Conservation (phyloP, 2,113 vertebrate species). For the Zosterops borbonicus region DNA sequence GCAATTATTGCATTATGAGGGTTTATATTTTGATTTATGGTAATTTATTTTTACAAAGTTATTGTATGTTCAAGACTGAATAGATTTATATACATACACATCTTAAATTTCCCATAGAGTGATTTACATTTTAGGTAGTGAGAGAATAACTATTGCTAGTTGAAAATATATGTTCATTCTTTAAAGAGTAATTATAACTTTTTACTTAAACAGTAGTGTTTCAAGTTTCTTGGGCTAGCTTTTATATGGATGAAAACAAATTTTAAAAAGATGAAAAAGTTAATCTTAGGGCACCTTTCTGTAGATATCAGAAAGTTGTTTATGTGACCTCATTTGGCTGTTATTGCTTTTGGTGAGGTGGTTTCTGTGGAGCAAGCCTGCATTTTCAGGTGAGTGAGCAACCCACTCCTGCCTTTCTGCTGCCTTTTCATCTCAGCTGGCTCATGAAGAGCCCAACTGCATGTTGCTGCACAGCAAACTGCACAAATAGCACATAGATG, state of each 20-base stretch:
- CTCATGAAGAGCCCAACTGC: neutral
- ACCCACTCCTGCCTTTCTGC: neutral
- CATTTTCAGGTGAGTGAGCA: neutral
- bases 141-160: neutral
- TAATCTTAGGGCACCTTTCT: neutral
- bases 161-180: neutral
- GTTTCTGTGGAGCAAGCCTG: neutral
- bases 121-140: neutral
- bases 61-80: neutral
- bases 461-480: neutral
- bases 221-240: neutral
- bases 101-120: neutral
- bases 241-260: neutral
- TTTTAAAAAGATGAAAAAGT: neutral
- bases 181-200: neutral
- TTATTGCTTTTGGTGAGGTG: neutral
- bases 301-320: neutral
- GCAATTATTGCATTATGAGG: neutral
- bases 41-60: neutral
- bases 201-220: neutral
- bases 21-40: neutral
- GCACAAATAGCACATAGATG: neutral
- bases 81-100: neutral
- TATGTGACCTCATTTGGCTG: neutral
- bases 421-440: neutral